Base-by-base conservation (phyloP, 1,140 invertebrate species). In the Brachystomella parvula region DNA sequence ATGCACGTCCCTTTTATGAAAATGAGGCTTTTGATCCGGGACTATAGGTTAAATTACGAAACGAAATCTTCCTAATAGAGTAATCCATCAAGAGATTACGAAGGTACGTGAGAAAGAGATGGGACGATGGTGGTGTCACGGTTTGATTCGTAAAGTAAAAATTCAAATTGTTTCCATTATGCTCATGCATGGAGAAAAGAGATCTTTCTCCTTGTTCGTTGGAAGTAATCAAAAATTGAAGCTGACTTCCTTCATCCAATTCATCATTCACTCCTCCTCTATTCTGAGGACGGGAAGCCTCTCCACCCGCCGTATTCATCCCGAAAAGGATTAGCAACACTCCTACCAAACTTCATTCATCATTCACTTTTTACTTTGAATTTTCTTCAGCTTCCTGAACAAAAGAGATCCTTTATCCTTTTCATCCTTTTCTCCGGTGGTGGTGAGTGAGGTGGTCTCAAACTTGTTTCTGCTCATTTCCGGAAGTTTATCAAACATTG, bases 81-180 rank as follows among this genome's bases (percentile, higher is more conserved):
- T 26, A 53, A 53, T 53, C 49, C 49, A 53, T 53, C 49, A 53
- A 17, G 49, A 26, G 49, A 53, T 53, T 53, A 53, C 49, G 12
- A 53, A 24, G 49, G 49, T 17, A 53, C 24, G 49, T 53, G 49
- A 53, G 49, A 53, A 53, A 53, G 24, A 24, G 35, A 24, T 26
- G 49, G 49, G 12, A 24, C 12, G 35, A 24, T 26, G 49, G 49
- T 53, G 49, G 49, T 53, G 49, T 24, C 49, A 53, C 24, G 49
- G 49, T 53, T 53, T 12, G 24, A 53, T 53, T 53, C 24, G n/a
- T n/a, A n/a, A n/a, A n/a, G n/a, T n/a, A n/a, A n/a, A n/a, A n/a
- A n/a, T n/a, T n/a, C n/a, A n/a, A n/a, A n/a, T n/a, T n/a, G n/a
- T n/a, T n/a, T n/a, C n/a, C n/a, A n/a, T n/a, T n/a, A n/a, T n/a